Percentiles rank a stretch among this genome's conserved stretches.
phyloP scores from a whole-genome alignment of 2,888 invertebrate species.

The Mellilla xanthometata region DNA sequence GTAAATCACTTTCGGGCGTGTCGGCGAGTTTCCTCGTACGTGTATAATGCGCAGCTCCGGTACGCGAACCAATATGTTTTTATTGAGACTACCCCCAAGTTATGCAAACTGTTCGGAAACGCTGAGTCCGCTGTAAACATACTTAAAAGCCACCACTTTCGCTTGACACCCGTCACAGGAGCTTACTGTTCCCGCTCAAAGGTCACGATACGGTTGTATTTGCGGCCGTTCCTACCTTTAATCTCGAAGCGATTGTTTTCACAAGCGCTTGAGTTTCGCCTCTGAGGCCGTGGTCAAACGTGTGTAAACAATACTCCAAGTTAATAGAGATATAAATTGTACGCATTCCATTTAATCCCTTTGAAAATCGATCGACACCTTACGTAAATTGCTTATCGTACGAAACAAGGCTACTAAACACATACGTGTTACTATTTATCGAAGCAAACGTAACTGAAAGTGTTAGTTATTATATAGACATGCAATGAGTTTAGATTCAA shows the following conservation, averaged over 20 bases:
- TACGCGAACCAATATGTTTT: constrained; percentile 80
- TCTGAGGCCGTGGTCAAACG: constrained; percentile 65
- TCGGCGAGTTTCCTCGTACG: constrained; percentile 76
- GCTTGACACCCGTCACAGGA: constrained; percentile 33
- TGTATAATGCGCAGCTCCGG: constrained; percentile 74
- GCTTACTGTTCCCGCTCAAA: constrained; percentile 23
- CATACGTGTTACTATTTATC: constrained; percentile 1
- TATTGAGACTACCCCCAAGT: constrained; percentile 80
- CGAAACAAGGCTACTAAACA: constrained; percentile 43
- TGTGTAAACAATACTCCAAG: constrained; percentile 75
- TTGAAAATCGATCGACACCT: constrained; percentile 65
- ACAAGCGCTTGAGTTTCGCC: constrained; percentile 68
- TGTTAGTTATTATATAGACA: not conserved
- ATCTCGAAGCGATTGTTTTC: constrained; percentile 75
- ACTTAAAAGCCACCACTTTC: constrained; percentile 59
- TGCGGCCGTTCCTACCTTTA: constrained; percentile 69
- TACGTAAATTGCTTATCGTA: constrained; percentile 61
- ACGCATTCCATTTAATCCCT: constrained; percentile 73
- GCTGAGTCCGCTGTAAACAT: constrained; percentile 78
- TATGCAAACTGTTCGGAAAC: constrained; percentile 79
- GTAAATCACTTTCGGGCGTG: constrained; percentile 72
- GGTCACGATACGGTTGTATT: constrained; percentile 48
- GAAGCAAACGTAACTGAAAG: not conserved
- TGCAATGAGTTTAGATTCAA: constrained; percentile 4
- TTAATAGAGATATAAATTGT: constrained; percentile 81